phyloP scores from a whole-genome alignment of 2,113 vertebrate species.

The Amia ocellicauda region DNA sequence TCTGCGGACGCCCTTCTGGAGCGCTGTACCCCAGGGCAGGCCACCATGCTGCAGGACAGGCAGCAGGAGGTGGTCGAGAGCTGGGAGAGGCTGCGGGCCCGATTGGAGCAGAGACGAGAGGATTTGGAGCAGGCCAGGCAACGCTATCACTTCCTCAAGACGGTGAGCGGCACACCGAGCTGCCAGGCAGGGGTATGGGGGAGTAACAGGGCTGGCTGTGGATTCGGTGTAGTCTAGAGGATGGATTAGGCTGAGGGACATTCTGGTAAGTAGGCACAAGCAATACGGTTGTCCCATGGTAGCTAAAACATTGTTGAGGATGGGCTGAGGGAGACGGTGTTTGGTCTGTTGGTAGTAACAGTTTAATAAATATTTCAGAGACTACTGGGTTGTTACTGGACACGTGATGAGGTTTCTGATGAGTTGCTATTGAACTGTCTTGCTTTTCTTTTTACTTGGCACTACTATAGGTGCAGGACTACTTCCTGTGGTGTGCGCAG shows the following conservation, averaged over 20 bases:
- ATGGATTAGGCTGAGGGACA: no score
- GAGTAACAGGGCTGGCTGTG: background rate
- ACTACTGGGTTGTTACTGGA: background rate
- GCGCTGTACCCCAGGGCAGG: conserved; percentile 51
- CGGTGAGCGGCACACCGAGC: conserved; percentile 51
- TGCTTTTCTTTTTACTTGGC: background rate
- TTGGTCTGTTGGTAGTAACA: no score
- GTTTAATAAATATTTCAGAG: no score
- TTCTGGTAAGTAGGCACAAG: no score
- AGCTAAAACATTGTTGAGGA: no score
- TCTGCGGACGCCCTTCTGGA: conserved; percentile 46
- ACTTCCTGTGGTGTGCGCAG: conserved; percentile 71
- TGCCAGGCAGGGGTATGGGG: background rate
- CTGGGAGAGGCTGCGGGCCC: conserved; percentile 70
- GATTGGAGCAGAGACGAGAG: conserved; percentile 56
- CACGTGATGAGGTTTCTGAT: background rate
- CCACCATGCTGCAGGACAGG: conserved; percentile 51
- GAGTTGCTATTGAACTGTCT: no score
- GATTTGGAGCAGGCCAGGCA: conserved; percentile 58
- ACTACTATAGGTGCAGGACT: conserved; percentile 62
- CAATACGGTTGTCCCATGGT: no score
- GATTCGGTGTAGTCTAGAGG: no score
- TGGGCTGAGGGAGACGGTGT: no score
- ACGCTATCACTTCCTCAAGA: conserved; percentile 67
- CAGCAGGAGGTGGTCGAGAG: conserved; percentile 69